Evolutionary conservation across 2,113 vertebrate species (phyloP).

Genomic region (Platichthys flesus): DNA sequence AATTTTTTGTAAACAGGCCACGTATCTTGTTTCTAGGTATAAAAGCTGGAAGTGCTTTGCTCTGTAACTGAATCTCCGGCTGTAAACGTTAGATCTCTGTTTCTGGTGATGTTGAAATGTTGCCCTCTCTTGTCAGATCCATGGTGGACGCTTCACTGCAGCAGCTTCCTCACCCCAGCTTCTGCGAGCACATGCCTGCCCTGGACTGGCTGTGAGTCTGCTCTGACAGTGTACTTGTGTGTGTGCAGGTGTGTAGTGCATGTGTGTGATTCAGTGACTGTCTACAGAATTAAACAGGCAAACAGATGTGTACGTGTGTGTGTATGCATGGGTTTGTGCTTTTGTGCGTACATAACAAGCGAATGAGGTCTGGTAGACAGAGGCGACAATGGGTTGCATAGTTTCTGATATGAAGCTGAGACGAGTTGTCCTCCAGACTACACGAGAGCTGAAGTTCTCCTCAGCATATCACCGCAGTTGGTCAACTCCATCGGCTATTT

Average conservation of each 20-base stretch:
- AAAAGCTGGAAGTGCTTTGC: background rate
- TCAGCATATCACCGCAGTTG: slow-evolving; percentile 6
- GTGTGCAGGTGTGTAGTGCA: slow-evolving; percentile 41
- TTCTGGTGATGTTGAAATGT: background rate
- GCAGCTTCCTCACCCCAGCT: slow-evolving; percentile 79
- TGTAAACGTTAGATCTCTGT: background rate
- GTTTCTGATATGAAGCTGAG: background rate
- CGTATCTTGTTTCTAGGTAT: background rate
- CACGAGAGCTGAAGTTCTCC: background rate
- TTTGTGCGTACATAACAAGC: background rate
- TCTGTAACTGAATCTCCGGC: background rate
- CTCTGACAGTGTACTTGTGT: slow-evolving; percentile 45
- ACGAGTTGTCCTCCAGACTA: slow-evolving; percentile 8
- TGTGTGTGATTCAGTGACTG: slow-evolving; percentile 5
- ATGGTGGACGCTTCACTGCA: slow-evolving; percentile 84
- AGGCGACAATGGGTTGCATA: background rate
- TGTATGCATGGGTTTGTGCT: background rate
- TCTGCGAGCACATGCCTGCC: slow-evolving; percentile 83
- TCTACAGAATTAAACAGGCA: background rate
- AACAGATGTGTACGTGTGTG: background rate
- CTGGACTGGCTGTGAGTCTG: slow-evolving; percentile 85
- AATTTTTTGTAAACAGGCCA: background rate
- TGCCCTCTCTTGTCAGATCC: slow-evolving; percentile 76
- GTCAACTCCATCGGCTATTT: slow-evolving; percentile 15
- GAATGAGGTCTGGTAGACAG: background rate